phyloP scores from a whole-genome alignment of 2,888 invertebrate species.

The Galerucella calmariensis region DNA sequence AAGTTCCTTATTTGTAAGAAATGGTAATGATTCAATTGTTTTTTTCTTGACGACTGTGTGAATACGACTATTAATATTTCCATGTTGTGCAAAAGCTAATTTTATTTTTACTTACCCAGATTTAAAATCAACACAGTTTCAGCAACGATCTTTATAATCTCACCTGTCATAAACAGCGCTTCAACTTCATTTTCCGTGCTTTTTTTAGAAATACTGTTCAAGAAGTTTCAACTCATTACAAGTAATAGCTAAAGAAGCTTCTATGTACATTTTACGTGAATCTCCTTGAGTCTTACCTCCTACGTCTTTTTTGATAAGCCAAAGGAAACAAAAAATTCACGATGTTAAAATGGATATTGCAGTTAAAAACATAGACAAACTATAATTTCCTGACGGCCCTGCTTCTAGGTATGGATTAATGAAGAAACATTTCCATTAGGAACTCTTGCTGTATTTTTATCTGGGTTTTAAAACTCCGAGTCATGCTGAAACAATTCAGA shows the following conservation, averaged over 20 bases:
- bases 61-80: too few relatives aligned
- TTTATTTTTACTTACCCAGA: neutral
- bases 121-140: neutral
- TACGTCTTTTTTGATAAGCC: neutral
- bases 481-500: conserved; percentile 42
- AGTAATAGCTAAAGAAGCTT: neutral
- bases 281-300: neutral
- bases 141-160: neutral
- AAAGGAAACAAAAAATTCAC: neutral
- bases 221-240: conserved; percentile 1
- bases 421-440: conserved; percentile 38
- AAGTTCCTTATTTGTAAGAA: too few relatives aligned
- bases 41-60: too few relatives aligned
- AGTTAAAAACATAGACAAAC: neutral
- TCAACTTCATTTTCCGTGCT: neutral
- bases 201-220: neutral
- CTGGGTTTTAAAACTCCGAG: conserved; percentile 37
- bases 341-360: neutral
- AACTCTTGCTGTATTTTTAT: conserved; percentile 40
- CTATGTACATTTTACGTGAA: neutral
- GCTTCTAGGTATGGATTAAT: conserved; percentile 31
- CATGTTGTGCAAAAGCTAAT: too few relatives aligned
- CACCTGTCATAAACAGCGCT: neutral
- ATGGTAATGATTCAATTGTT: too few relatives aligned
- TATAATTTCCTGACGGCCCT: conserved; percentile 1